A percentile compares a stretch with the other conserved stretches of the same genome.
These are phyloP conservation scores for Oncorhynchus masou DNA, from an alignment of 2,113 vertebrate species.

Conservation along the genomic window DNA sequence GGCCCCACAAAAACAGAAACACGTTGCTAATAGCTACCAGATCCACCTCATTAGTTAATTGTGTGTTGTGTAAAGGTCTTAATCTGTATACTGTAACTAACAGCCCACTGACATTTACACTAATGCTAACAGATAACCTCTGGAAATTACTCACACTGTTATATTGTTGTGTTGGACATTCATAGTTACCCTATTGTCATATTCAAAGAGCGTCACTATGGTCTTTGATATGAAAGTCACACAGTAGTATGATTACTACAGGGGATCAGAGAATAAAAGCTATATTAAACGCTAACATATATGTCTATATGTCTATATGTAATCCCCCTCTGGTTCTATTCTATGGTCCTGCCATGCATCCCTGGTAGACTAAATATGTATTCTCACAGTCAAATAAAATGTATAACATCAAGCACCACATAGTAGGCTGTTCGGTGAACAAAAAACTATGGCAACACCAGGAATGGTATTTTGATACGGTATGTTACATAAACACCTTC, in stretches of 20 bases:
- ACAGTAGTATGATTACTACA: constrained; percentile 10
- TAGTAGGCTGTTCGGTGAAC: constrained; percentile 14
- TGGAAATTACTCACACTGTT: constrained; percentile 23
- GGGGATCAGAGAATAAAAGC: constrained; percentile 11
- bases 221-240: constrained; percentile 4
- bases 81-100: constrained; percentile 31
- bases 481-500: constrained; percentile 3
- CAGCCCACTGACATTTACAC: constrained; percentile 40
- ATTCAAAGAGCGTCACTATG: constrained; percentile 19
- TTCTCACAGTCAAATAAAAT: constrained; percentile 16
- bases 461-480: neutral
- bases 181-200: constrained; percentile 7
- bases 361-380: constrained; percentile 1
- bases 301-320: constrained; percentile 27
- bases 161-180: neutral
- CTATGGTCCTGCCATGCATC: neutral
- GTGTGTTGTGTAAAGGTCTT: constrained; percentile 52
- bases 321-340: constrained; percentile 21
- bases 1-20: constrained; percentile 37
- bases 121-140: constrained; percentile 42
- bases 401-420: neutral
- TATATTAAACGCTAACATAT: constrained; percentile 15
- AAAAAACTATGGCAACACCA: constrained; percentile 25
- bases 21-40: constrained; percentile 48
- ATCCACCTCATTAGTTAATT: constrained; percentile 61